phyloP scores from a whole-genome alignment of 2,113 vertebrate species.

The Terrapene triunguis region DNA sequence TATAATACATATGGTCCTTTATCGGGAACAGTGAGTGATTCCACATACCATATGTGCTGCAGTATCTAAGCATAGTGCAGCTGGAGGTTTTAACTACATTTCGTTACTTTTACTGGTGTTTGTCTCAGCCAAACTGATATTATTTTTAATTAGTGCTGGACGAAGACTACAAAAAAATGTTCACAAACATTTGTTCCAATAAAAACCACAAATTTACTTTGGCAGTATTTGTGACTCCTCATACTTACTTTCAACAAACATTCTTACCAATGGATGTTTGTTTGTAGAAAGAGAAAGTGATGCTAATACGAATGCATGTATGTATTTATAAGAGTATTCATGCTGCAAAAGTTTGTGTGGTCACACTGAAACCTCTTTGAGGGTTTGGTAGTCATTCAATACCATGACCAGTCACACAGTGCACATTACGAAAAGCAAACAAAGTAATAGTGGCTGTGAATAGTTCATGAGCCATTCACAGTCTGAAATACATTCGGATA shows the following conservation, averaged over 20 bases:
- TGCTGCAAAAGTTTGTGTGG: background rate
- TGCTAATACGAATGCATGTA: background rate
- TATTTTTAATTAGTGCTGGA: slow-evolving; percentile 62
- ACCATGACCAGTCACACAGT: background rate
- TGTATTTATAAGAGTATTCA: background rate
- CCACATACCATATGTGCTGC: slow-evolving; percentile 39
- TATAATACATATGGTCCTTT: slow-evolving; percentile 39
- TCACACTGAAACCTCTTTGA: slow-evolving; percentile 5
- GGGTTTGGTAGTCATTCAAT: background rate
- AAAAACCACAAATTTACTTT: background rate
- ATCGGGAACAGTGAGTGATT: slow-evolving; percentile 44
- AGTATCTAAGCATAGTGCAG: background rate
- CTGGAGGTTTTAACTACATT: slow-evolving; percentile 28
- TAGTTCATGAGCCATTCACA: background rate
- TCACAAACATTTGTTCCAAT: slow-evolving; percentile 33
- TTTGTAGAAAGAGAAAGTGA: background rate
- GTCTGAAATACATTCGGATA: slow-evolving; percentile 14
- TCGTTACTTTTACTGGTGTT: background rate
- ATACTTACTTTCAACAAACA: background rate
- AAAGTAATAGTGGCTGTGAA: background rate
- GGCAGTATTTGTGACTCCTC: background rate
- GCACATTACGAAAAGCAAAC: background rate
- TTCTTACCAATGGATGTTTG: background rate
- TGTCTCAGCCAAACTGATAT: slow-evolving; percentile 29
- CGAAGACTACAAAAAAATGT: background rate